phyloP scores from a whole-genome alignment of 2,113 vertebrate species.

The Menura novaehollandiae region DNA sequence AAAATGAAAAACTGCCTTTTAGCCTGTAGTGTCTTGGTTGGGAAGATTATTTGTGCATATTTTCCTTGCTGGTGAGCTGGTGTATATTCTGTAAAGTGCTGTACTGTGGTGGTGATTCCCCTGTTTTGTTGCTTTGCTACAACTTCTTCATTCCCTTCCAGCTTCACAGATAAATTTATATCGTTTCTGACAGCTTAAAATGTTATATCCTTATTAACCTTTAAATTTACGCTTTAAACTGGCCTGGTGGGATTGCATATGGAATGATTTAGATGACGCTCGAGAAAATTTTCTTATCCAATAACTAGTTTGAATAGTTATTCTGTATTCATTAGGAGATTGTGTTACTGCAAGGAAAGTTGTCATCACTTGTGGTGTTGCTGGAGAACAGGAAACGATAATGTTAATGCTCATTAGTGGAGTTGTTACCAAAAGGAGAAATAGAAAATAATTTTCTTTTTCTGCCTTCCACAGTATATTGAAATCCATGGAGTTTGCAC shows the following conservation, averaged over 20 bases:
- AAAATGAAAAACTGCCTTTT: conserved; percentile 60
- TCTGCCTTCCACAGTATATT: conserved; percentile 83
- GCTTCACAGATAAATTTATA: conserved; percentile 67
- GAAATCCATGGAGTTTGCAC: conserved; percentile 96
- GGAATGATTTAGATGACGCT: conserved; percentile 74
- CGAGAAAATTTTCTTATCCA: conserved; percentile 66
- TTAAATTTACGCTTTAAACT: conserved; percentile 74
- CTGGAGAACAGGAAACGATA: conserved; percentile 44
- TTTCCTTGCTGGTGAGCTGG: conserved; percentile 26
- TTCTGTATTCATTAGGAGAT: conserved; percentile 67
- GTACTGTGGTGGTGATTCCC: neutral
- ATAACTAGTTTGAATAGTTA: conserved; percentile 60
- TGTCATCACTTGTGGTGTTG: conserved; percentile 48
- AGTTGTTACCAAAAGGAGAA: neutral
- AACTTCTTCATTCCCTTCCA: conserved; percentile 54
- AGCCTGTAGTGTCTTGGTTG: conserved; percentile 12
- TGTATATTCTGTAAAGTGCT: neutral
- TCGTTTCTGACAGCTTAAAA: conserved; percentile 72
- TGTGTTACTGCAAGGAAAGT: conserved; percentile 57
- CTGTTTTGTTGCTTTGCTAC: conserved; percentile 23
- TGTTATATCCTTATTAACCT: conserved; percentile 79
- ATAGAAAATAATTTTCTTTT: conserved; percentile 41
- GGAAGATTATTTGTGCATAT: conserved; percentile 46
- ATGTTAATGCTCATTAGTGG: conserved; percentile 21
- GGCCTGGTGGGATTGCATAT: conserved; percentile 74